Evolutionary conservation across 23 tunicate genomes (phyloP), one percentile per base, ranked within the genome.

Genomic region (Oikopleura dioica): DNA sequence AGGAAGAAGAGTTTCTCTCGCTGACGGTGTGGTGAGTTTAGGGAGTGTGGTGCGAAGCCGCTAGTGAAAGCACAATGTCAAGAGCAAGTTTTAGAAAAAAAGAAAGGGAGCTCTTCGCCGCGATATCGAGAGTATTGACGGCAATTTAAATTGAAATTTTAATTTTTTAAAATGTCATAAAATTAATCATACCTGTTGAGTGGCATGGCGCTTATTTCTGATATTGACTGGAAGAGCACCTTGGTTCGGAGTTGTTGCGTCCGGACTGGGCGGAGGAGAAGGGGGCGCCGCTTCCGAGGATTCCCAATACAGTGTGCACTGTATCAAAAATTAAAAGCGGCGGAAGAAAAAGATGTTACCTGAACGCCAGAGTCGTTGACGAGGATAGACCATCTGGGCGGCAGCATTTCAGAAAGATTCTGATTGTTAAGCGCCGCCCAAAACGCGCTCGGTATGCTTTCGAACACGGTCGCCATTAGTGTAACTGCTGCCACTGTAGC

Each of bases 221-320:
- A 63, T 63, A 12, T 63, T 23, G 2, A 63, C 26, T 28, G 72
- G 72, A n/a, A n/a, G n/a, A n/a, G n/a, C n/a, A n/a, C n/a, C n/a
- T n/a, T n/a, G n/a, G n/a, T n/a, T n/a, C n/a, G n/a, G n/a, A n/a
- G n/a, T n/a, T n/a, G n/a, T n/a, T n/a, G n/a, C n/a, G 26, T 63
- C 72, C 33, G 72, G 72, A 12, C 30, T 12, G 30, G 72, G 72
- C 33, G 72, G 72, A 63, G 72, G 72, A 63, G 30, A 12, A 12
- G 72, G 72, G 16, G 72, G 72, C 16, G 72, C 72, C 32, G 29
- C 33, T 21, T 63, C 72, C 72, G 72, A 21, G 72, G 30, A 12
- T 28, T 63, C 72, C 72, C 72, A 63, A 28, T 63, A 63, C 26
- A 63, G 26, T 2, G 72, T 63, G 72, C 72, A 63, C 72, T 63